These are phyloP conservation scores for Trissolcus basalis DNA, from an alignment of 1,140 invertebrate genomes.

Conservation along the genomic window DNA sequence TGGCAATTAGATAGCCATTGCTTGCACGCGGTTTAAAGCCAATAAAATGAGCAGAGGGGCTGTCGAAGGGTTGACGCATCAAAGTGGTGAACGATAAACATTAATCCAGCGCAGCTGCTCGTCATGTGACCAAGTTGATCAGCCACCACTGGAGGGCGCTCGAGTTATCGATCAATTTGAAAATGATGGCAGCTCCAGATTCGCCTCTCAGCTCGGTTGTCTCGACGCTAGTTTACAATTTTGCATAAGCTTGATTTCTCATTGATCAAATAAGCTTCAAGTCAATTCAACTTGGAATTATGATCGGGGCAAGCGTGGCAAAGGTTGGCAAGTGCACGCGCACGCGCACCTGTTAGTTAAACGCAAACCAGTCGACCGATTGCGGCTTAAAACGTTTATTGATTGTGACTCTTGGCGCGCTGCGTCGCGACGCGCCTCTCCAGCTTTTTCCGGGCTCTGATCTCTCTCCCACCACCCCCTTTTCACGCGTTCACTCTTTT, in stretches of 20 bases:
- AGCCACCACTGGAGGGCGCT: constrained; percentile 19
- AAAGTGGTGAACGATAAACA: constrained; percentile 40
- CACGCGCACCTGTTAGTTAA: constrained; percentile 54
- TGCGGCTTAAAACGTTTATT: constrained; percentile 60
- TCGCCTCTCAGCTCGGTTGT: no score
- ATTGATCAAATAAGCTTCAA: background rate
- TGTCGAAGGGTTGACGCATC: constrained; percentile 8
- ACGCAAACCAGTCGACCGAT: constrained; percentile 27
- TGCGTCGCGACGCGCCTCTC: constrained; percentile 47
- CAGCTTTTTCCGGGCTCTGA: constrained; percentile 59
- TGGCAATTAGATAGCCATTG: constrained; percentile 11
- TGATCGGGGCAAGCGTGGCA: background rate
- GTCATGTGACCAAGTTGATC: constrained; percentile 7
- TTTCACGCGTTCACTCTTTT: constrained; percentile 40
- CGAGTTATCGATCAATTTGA: constrained; percentile 53
- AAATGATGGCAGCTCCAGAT: constrained; percentile 25
- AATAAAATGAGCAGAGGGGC: constrained; percentile 17
- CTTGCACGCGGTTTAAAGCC: constrained; percentile 7
- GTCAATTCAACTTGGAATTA: background rate
- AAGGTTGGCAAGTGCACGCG: constrained; percentile 38
- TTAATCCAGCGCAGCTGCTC: constrained; percentile 43
- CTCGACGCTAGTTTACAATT: no score
- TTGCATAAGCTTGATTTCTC: no score
- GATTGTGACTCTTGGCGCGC: constrained; percentile 59
- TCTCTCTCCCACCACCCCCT: constrained; percentile 25